Base-by-base conservation (phyloP, 2,113 vertebrate species). In the Nycticebus coucang region DNA sequence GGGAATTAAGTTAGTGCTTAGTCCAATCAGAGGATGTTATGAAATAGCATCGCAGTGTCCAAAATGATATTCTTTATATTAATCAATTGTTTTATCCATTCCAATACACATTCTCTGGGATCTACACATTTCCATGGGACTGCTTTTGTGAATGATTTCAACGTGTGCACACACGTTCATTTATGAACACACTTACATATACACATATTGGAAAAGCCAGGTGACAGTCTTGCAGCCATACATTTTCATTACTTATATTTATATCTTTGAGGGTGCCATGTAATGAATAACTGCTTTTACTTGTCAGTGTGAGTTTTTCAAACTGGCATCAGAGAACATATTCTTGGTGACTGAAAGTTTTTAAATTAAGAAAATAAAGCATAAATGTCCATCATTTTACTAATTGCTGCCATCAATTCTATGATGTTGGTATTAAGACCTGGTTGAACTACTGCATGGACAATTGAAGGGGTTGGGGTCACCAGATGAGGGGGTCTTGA, bases 121-220 rank as follows among this genome's bases (percentile, higher is more conserved):
- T 8, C n/a, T 87, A 17, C 8, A 64, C 6, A 12, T 21, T 15
- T 75, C 24, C 15, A 24, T 84, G 28, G 72, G 4, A 71, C 22
- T 93, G 72, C 71, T 84, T 4, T 89, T 94, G 21, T 74, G 87
- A 84, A 71, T 45, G 78, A 68, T 80, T 69, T 85, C 41, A 55
- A 0, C 60, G 13, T 45, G 10, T 45, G 26, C 6, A 41, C 7
- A 71, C 4, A 24, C 30, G 62, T 64, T 1, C 28, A 79, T 24
- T 2, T 26, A 82, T 5, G 80, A 5, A 85, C 15, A 92, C 5
- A 15, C 4, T 60, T 15, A 57, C 1, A 26, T 4, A 45, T 35
- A 77, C 1, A 75, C 9, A 3, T 57, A 33, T 13, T 19, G 1
- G 79, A 89, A 88, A 55, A 87, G 77, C 4, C 45, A 35, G 35